These are phyloP conservation scores for Bostrychus sinensis DNA, from an alignment of 2,113 vertebrate genomes.

Conservation along the genomic window DNA sequence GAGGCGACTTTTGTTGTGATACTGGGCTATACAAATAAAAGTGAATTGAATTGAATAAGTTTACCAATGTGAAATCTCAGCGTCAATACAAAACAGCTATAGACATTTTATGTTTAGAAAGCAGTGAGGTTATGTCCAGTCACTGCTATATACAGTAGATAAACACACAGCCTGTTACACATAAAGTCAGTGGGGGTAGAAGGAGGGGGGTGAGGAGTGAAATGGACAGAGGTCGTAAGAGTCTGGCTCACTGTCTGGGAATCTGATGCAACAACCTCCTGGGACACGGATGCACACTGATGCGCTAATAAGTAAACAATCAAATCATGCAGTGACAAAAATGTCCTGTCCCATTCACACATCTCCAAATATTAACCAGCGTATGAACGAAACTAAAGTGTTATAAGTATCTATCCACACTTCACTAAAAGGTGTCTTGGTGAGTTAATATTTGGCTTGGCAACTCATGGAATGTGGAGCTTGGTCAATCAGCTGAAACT, in stretches of 20 bases:
- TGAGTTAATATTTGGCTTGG: constrained; percentile 73
- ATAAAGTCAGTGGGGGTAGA: background rate
- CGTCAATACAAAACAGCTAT: background rate
- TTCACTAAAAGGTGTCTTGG: constrained; percentile 40
- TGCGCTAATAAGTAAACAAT: constrained; percentile 53
- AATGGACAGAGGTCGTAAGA: constrained; percentile 35
- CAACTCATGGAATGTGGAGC: constrained; percentile 32
- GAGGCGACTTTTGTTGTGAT: too few relatives aligned
- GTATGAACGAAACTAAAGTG: constrained; percentile 16
- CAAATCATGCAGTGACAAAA: constrained; percentile 39
- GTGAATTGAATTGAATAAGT: too few relatives aligned
- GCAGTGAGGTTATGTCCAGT: constrained; percentile 59
- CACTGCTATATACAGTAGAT: constrained; percentile 39
- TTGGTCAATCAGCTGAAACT: constrained; percentile 66
- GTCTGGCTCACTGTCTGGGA: constrained; percentile 70
- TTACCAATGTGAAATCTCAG: background rate
- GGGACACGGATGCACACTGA: constrained; percentile 29
- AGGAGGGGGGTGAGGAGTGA: background rate
- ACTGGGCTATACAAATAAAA: too few relatives aligned
- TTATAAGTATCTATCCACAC: constrained; percentile 18
- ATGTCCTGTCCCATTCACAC: constrained; percentile 9
- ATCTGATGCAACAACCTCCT: constrained; percentile 65
- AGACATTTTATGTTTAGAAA: constrained; percentile 63
- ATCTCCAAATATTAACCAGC: constrained; percentile 58
- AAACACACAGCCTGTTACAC: constrained; percentile 22